Conservation (phyloP, 2,888 invertebrate species). For the Clitarchus hookeri region DNA sequence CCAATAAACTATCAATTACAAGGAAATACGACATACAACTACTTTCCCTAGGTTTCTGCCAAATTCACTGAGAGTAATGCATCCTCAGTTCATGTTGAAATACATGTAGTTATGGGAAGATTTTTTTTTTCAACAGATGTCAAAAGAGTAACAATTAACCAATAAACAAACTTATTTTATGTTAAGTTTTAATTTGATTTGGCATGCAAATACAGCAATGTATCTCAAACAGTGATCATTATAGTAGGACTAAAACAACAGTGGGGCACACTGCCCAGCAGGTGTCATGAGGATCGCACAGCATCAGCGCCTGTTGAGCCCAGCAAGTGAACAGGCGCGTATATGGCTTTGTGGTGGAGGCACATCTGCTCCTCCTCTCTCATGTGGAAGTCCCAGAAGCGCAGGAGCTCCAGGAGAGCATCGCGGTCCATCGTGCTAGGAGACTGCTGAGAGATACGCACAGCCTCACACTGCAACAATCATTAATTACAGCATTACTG, state of each 20-base stretch:
- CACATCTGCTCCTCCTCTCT: conserved; percentile 30
- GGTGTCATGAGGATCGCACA: background rate
- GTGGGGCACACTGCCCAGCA: background rate
- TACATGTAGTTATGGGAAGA: no score
- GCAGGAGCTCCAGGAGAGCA: conserved; percentile 31
- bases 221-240: no score
- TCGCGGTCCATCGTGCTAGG: conserved; percentile 33
- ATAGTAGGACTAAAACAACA: background rate
- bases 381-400: conserved; percentile 34
- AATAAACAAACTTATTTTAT: background rate
- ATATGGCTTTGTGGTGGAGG: conserved; percentile 37
- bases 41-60: no score
- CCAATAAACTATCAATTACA: no score
- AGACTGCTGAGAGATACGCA: conserved; percentile 38
- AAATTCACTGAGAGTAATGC: no score
- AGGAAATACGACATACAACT: no score
- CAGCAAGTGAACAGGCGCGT: background rate
- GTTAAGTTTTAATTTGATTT: background rate
- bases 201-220: background rate
- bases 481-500: background rate
- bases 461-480: conserved; percentile 37
- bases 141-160: background rate
- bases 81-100: no score
- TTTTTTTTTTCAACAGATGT: no score
- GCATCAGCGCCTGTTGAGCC: background rate